Evolutionary conservation across 64 coral and sea anemone species (phyloP).

Genomic region (Catalaphyllia jardinei): DNA sequence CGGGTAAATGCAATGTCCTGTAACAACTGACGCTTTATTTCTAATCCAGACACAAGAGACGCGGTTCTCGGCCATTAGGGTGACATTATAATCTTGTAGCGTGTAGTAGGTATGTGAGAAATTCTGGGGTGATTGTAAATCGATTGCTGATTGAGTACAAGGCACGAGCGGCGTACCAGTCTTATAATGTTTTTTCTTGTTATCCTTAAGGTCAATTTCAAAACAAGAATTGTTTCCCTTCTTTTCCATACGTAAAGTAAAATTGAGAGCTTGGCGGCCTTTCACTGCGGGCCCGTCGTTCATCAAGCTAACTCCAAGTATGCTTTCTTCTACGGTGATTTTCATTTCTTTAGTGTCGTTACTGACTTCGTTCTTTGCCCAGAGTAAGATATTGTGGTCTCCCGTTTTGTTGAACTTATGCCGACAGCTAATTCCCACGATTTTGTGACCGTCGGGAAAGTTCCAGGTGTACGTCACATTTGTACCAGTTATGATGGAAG

Average conservation of each 20-base stretch:
- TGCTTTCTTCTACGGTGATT: conserved; percentile 2
- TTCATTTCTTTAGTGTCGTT: background rate
- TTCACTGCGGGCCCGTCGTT: conserved; percentile 1
- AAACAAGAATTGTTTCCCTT: background rate
- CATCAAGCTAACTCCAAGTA: background rate
- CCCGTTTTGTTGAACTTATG: conserved; percentile 1
- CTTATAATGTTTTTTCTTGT: background rate
- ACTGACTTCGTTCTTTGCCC: conserved; percentile 25
- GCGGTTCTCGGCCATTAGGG: background rate
- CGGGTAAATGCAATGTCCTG: background rate
- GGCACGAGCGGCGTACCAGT: background rate
- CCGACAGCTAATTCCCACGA: background rate
- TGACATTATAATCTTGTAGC: background rate
- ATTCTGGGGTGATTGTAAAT: too few species aligned
- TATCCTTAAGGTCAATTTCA: background rate
- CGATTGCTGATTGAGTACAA: background rate
- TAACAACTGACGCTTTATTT: background rate
- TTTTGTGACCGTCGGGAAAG: background rate
- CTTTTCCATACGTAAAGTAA: background rate
- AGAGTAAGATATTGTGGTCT: background rate
- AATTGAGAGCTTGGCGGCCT: background rate
- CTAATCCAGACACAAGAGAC: background rate
- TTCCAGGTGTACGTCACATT: conserved; percentile 37
- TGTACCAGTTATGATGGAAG: conserved; percentile 17
- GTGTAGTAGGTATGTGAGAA: background rate